These are phyloP conservation scores for Emydocephalus ijimae DNA, from an alignment of 2,113 vertebrate genomes.

Conservation along the genomic window DNA sequence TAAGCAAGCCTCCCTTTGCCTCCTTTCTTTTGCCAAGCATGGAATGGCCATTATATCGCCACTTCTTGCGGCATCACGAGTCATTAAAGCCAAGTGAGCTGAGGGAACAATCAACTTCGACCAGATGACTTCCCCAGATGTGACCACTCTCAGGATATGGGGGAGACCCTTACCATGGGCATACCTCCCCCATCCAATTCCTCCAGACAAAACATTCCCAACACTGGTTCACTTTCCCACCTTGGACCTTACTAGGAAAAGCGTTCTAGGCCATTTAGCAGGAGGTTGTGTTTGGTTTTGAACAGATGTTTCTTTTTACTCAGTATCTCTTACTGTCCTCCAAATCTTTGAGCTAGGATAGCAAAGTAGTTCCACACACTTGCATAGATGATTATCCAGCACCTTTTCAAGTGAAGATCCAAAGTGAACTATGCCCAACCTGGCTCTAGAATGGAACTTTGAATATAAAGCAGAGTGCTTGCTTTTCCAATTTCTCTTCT, in stretches of 20 bases:
- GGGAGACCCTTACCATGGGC: conserved; percentile 72
- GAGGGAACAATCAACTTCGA: conserved; percentile 76
- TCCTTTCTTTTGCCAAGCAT: conserved; percentile 52
- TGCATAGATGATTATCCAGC: conserved; percentile 39
- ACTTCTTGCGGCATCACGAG: conserved; percentile 87
- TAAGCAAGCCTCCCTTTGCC: conserved; percentile 29
- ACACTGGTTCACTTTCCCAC: conserved; percentile 59
- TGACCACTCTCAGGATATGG: conserved; percentile 86
- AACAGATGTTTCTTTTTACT: conserved; percentile 72
- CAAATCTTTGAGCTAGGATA: conserved; percentile 46
- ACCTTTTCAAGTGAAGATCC: conserved; percentile 5
- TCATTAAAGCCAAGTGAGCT: conserved; percentile 86
- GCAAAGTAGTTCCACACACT: conserved; percentile 64
- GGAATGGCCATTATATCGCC: conserved; percentile 72
- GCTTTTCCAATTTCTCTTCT: neutral
- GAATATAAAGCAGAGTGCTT: neutral
- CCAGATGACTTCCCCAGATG: conserved; percentile 95
- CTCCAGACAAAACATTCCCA: conserved; percentile 82
- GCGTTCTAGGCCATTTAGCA: conserved; percentile 83
- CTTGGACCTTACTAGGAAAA: conserved; percentile 65
- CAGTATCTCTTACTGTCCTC: conserved; percentile 39
- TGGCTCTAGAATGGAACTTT: neutral
- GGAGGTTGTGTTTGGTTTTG: conserved; percentile 77
- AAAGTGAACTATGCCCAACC: neutral
- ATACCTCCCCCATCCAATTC: conserved; percentile 67